Evolutionary conservation across 2,113 vertebrate genomes (phyloP), one percentile per base, ranked within the genome.

Genomic region (Prietella phreatophila): DNA sequence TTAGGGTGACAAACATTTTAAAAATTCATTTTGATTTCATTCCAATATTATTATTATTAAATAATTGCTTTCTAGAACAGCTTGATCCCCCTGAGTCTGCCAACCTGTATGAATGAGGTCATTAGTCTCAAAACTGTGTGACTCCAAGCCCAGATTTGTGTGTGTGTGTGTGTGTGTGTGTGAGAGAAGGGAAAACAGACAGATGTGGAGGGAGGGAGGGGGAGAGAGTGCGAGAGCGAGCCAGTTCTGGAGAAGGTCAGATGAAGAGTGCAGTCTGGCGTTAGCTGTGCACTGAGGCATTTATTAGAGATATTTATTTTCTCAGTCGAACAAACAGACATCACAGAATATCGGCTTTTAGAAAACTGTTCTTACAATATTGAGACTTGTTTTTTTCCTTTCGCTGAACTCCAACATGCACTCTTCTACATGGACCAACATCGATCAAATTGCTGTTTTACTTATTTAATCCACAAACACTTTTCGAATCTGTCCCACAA

Each of bases 261-360:
- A 8, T 71, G 8, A 25, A 19, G n/a, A 65, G 75, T 73, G 63
- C 65, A 79, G 73, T 84, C 61, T 53, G 85, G 47, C 30, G 3
- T 80, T 86, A 27, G 30, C 60, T n/a, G 81, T 84, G 88, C 65
- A 61, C 47, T 22, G 61, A 86, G 79, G 73, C 73, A 61, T 81
- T 86, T 85, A 86, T 82, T n/a, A 89, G 71, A 71, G 85, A 83
- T 8, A 10, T n/a, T 20, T 17, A 47, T 47, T 55, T 30, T 58
- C 58, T 69, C 55, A 60, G 78, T 55, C 27, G 76, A 22, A 30
- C 71, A 47, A 4, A 85, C 69, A 78, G 58, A 67, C 55, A 47
- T 65, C 3, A 73, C 78, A 36, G 55, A 15, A 60, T 67, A 65
- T 30, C 69, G 56, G 73, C n/a, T 85, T 36, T 85, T 79, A 63